Evolutionary conservation across 2,888 invertebrate species (phyloP).

Genomic region (Pseudococcus viburni): DNA sequence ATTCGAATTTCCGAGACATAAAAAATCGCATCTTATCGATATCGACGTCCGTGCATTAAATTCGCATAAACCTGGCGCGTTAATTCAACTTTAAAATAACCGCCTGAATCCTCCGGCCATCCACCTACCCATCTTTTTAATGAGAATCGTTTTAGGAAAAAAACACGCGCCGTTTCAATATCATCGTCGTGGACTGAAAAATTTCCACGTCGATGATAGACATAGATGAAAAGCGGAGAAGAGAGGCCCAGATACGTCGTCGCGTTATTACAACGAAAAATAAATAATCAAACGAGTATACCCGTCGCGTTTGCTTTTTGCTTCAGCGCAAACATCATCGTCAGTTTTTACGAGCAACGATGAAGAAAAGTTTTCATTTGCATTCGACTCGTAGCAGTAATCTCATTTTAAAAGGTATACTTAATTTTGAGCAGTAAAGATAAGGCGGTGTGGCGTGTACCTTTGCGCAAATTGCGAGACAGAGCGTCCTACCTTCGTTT

Average conservation of each 20-base stretch:
- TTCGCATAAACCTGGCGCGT: neutral
- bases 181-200: neutral
- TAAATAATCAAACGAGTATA: neutral
- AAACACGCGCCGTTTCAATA: no score
- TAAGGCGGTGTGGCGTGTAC: neutral
- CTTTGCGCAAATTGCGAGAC: neutral
- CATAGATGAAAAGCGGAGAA: neutral
- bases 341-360: slow-evolving; percentile 1
- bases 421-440: slow-evolving; percentile 19
- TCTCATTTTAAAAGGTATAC: slow-evolving; percentile 22
- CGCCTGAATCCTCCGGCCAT: neutral
- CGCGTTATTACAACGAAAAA: neutral
- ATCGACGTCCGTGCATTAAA: neutral
- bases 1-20: no score
- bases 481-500: neutral
- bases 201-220: neutral
- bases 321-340: neutral
- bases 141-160: neutral
- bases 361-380: slow-evolving; percentile 9
- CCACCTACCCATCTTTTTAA: neutral
- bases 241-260: neutral
- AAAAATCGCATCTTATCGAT: neutral
- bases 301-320: neutral
- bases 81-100: neutral
- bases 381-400: slow-evolving; percentile 11